These are phyloP conservation scores for Miniopterus natalensis DNA, from an alignment of 2,113 vertebrate genomes.

Conservation along the genomic window DNA sequence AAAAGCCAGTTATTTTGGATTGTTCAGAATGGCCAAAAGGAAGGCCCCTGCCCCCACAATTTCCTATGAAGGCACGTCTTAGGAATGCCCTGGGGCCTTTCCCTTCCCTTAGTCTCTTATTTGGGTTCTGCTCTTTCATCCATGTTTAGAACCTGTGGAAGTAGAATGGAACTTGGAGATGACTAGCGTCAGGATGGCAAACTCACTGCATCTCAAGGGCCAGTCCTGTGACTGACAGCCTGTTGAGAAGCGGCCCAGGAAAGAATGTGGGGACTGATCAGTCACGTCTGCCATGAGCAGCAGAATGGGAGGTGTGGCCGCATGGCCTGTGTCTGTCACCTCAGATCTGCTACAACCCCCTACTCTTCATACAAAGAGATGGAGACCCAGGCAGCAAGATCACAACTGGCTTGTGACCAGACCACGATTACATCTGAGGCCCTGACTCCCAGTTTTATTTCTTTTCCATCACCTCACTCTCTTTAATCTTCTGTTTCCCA, in stretches of 20 bases:
- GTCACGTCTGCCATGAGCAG: background rate
- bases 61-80: background rate
- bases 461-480: background rate
- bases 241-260: background rate
- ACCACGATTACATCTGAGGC: background rate
- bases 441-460: background rate
- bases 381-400: background rate
- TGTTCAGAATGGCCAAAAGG: conserved; percentile 11
- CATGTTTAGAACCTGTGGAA: background rate
- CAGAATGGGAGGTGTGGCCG: background rate
- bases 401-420: background rate
- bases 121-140: background rate
- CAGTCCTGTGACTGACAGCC: background rate
- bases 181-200: background rate
- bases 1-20: conserved; percentile 18
- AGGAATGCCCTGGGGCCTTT: background rate
- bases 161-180: background rate
- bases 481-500: background rate
- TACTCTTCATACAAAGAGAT: background rate
- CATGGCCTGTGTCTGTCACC: background rate
- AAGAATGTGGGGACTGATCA: background rate
- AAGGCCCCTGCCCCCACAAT: background rate
- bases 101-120: background rate
- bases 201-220: background rate
- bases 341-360: background rate